Percentiles rank a stretch among this genome's conserved stretches.
Evolutionary conservation across 2,888 invertebrate species (phyloP).

Genomic region (Oscheius myriophilus): DNA sequence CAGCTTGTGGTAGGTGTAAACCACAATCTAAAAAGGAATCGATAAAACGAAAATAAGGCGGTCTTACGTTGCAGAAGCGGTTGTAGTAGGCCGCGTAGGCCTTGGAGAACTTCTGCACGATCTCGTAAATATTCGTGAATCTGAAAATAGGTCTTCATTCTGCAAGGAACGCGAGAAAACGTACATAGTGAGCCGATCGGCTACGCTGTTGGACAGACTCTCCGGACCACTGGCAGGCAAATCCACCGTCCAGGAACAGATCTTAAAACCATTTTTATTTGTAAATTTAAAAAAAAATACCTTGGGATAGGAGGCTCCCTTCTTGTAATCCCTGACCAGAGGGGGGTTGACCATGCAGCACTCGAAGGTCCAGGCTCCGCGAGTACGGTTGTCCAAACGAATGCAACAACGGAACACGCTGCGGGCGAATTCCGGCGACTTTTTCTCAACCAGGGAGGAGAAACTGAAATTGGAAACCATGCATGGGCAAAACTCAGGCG

Average conservation of each 20-base stretch:
- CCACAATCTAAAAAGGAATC: conserved; percentile 84
- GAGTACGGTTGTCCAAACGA: conserved; percentile 50
- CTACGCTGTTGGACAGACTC: background rate
- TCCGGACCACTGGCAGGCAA: background rate
- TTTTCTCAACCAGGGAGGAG: conserved; percentile 9
- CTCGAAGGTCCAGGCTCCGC: conserved; percentile 58
- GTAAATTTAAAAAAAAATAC: background rate
- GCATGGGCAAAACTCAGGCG: no score
- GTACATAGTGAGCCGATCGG: conserved; percentile 4
- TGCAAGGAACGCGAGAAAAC: background rate
- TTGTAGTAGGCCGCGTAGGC: conserved; percentile 54
- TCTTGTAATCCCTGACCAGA: conserved; percentile 46
- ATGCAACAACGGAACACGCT: conserved; percentile 49
- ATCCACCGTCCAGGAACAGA: no score
- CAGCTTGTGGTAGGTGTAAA: conserved; percentile 90
- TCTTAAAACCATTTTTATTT: conserved; percentile 14
- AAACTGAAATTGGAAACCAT: conserved; percentile 7
- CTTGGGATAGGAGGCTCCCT: background rate
- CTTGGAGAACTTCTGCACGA: conserved; percentile 56
- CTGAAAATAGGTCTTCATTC: no score
- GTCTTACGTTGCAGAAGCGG: conserved; percentile 53
- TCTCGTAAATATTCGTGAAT: conserved; percentile 53
- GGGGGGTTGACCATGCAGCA: conserved; percentile 60
- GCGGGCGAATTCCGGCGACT: conserved; percentile 11
- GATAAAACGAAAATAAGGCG: no score